phyloP scores from a whole-genome alignment of 2,797 vertebrate genomes.

The Scolopax rusticola region DNA sequence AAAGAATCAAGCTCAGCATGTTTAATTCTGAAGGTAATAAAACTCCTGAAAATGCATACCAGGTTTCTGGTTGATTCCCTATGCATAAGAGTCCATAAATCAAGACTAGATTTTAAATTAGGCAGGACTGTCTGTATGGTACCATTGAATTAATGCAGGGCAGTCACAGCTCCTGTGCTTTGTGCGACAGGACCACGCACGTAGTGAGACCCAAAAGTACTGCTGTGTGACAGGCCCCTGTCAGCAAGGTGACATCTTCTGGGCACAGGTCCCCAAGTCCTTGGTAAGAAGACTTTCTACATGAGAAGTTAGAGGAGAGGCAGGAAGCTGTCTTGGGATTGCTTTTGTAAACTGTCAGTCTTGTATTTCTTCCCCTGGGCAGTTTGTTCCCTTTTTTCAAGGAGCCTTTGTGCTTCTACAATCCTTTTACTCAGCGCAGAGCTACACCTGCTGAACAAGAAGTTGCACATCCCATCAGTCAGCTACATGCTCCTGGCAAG shows the following conservation, averaged over 20 bases:
- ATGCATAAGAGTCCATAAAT: constrained; percentile 23
- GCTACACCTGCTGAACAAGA: not conserved
- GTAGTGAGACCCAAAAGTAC: not conserved
- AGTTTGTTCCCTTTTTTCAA: not conserved
- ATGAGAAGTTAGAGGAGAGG: not conserved
- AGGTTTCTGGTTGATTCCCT: not conserved
- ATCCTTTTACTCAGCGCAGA: not conserved
- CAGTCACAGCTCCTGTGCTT: not conserved
- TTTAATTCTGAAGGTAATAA: constrained; percentile 38
- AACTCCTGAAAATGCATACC: not conserved
- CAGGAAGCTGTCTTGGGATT: not conserved
- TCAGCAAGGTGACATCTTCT: not conserved
- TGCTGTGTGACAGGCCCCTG: not conserved
- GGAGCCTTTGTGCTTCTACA: not conserved
- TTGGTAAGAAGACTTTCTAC: not conserved
- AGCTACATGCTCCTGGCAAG: not conserved
- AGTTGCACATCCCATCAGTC: not conserved
- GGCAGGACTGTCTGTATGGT: not conserved
- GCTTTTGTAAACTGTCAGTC: not conserved
- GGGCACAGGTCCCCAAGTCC: not conserved
- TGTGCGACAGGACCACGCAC: not conserved
- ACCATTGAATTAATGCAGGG: not conserved
- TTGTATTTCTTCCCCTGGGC: not conserved
- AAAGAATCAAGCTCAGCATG: constrained; percentile 24
- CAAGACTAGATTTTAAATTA: constrained; percentile 30